Evolutionary conservation across 2,113 vertebrate genomes (phyloP).

Genomic region (Jacana jacana): DNA sequence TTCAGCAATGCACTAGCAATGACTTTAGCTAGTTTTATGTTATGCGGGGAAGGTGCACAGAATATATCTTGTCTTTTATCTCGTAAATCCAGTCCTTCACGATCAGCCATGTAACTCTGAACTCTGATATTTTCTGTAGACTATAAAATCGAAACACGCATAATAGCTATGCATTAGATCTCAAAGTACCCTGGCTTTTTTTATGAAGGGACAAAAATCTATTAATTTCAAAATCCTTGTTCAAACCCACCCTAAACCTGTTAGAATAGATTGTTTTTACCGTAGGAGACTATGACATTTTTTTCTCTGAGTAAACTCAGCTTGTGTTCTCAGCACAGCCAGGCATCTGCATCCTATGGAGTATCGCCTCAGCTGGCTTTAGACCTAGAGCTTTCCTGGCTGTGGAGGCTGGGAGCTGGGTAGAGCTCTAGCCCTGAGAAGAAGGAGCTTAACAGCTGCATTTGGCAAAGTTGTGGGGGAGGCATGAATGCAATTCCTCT

Average conservation of each 20-base stretch:
- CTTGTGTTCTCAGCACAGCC: neutral
- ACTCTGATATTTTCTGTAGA: neutral
- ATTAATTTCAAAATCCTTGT: neutral
- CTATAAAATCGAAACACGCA: neutral
- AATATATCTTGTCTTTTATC: neutral
- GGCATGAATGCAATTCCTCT: neutral
- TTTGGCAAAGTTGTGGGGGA: neutral
- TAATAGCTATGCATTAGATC: neutral
- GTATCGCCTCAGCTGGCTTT: neutral
- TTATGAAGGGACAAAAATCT: neutral
- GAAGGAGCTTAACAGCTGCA: neutral
- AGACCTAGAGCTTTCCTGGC: neutral
- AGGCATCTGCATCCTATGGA: accelerated
- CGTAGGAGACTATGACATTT: accelerated
- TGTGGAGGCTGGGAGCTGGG: neutral
- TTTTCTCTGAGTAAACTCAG: neutral
- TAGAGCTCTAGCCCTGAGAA: neutral
- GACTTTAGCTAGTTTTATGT: neutral
- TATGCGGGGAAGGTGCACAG: neutral
- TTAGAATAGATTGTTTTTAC: neutral
- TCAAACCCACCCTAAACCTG: neutral
- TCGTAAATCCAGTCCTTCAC: neutral
- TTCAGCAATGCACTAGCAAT: neutral
- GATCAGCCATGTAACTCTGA: neutral
- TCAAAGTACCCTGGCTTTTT: neutral